Conservation (phyloP, 2,888 invertebrate genomes). For the Dascillus cervinus region DNA sequence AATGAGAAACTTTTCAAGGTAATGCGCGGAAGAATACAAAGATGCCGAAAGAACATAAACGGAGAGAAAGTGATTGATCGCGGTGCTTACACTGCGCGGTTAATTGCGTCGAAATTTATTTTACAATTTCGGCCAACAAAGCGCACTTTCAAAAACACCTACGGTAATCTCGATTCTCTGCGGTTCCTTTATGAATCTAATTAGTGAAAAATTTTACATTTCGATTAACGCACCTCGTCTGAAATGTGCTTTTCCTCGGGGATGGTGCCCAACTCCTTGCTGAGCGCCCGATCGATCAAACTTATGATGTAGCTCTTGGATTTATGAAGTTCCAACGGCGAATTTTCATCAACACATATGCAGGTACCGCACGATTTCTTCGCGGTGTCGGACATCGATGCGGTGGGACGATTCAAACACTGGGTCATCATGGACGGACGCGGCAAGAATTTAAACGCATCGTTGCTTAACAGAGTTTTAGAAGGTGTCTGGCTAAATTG, state of each 20-base stretch:
- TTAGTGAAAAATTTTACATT: too few relatives aligned
- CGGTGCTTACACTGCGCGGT: too few relatives aligned
- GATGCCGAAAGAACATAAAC: too few relatives aligned
- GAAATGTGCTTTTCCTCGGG: slow-evolving; percentile 19
- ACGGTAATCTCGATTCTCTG: too few relatives aligned
- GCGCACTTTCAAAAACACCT: too few relatives aligned
- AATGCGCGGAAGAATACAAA: too few relatives aligned
- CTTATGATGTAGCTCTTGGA: slow-evolving; percentile 44
- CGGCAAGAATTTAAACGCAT: not conserved
- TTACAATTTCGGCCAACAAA: too few relatives aligned
- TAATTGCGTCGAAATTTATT: too few relatives aligned
- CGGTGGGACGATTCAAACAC: not conserved
- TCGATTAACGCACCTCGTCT: too few relatives aligned
- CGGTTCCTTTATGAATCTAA: too few relatives aligned
- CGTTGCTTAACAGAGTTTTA: not conserved
- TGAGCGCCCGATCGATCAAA: slow-evolving; percentile 43
- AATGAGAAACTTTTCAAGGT: too few relatives aligned
- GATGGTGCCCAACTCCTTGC: slow-evolving; percentile 39
- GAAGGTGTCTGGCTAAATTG: not conserved
- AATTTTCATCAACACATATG: slow-evolving; percentile 28
- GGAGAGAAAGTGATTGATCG: too few relatives aligned
- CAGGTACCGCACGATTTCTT: not conserved
- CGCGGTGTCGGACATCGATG: not conserved
- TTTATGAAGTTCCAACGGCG: slow-evolving; percentile 40
- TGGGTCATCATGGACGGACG: not conserved